These are phyloP conservation scores for Brotula barbata DNA, from an alignment of 2,797 vertebrate genomes.

Conservation along the genomic window DNA sequence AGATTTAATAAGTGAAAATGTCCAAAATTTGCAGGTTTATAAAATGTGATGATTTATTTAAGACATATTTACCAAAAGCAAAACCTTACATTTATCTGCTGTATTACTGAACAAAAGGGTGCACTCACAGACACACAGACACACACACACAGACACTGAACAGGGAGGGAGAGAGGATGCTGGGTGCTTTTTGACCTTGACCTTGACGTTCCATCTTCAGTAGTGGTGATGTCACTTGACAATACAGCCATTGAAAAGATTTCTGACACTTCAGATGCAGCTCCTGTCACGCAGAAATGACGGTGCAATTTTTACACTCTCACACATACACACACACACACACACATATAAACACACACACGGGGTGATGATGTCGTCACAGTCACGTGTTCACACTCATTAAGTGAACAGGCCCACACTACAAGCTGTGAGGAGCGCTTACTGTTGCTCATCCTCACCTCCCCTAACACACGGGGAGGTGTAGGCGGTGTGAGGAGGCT, in stretches of 20 bases:
- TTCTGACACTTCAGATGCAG: constrained; percentile 23
- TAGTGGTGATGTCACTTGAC: constrained; percentile 37
- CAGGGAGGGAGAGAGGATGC: neutral
- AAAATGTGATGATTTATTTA: too few species aligned
- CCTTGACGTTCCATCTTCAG: constrained; percentile 31
- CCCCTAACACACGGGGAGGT: constrained; percentile 18
- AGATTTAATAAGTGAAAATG: too few species aligned
- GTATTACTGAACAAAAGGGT: too few species aligned
- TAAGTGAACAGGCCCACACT: constrained; percentile 22
- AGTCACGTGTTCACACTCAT: constrained; percentile 38
- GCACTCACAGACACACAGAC: too few species aligned
- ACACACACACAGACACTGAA: too few species aligned
- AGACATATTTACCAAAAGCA: too few species aligned
- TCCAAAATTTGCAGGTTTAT: too few species aligned
- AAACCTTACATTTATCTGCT: too few species aligned
- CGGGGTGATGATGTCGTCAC: neutral
- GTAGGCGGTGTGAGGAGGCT: constrained; percentile 23
- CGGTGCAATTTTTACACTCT: constrained; percentile 23
- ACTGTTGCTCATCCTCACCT: constrained; percentile 18
- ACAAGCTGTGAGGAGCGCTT: constrained; percentile 18
- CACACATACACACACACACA: neutral
- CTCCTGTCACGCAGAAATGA: constrained; percentile 9
- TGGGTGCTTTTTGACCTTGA: constrained; percentile 41
- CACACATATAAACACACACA: constrained; percentile 9
- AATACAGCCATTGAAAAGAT: constrained; percentile 19